Base-by-base conservation (phyloP, 1,140 invertebrate genomes). In the Sitodiplosis mosellana region DNA sequence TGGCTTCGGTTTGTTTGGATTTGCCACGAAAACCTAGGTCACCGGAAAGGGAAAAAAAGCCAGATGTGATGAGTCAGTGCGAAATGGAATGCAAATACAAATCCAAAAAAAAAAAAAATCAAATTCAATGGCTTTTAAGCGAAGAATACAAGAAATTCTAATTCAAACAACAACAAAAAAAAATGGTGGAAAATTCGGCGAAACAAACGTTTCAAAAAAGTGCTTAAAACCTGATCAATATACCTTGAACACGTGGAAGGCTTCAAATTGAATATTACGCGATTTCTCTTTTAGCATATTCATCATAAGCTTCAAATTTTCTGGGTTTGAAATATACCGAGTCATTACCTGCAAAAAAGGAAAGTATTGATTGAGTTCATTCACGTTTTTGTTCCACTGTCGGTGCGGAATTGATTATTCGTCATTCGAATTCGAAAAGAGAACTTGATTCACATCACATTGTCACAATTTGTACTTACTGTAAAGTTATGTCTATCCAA, bases 251-350 rank as follows among this genome's bases (percentile, higher is more conserved):
- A 99, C 96, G 69, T 99, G 96, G 75, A 99, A 99, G 68, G 95
- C 96, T 76, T 99, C 96, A 75, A 99, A 99, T 69, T 99, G 95
- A 61, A 99, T 99, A 72, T 99, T 99, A 56, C 91, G 79, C 57
- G 92, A 96, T 66, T 96, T 94, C 66, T 99, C 94, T 73, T 94
- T 93, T 54, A 99, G 74, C 93, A 99, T 96, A 65, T 96, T 99
- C 96, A 99, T 99, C 95, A 99, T 99, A 50, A 99, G 74, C 66
- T 99, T 99, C 43, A 99, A 75, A 74, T 99, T 99, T 62, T 99
- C 94, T 12, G 93, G 92, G 70, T 96, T 96, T 52, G 91, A 95
- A 69, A 99, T 99, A 70, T 99, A 99, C 56, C 83, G 77, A 44
- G 92, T 97, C 93, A 98, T 98, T 46, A 95, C 89, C 78, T 80